Conservation (phyloP, 2,797 vertebrate genomes). For the Falco naumanni region DNA sequence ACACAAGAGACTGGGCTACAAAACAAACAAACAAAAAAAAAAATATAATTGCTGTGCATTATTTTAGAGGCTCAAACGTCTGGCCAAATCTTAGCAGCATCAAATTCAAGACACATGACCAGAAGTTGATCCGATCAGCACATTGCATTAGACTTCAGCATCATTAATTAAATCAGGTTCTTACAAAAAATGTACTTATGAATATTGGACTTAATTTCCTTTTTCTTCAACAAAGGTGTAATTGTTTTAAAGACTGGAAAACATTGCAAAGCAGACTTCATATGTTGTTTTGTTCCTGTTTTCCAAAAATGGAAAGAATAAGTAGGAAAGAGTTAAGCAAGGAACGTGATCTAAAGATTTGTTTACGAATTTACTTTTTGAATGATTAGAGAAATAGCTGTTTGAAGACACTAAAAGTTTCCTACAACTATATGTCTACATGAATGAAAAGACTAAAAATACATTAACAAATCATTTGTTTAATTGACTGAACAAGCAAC, state of each 20-base stretch:
- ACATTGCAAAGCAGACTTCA: background rate
- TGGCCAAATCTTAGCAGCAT: background rate
- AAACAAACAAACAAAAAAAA: conserved; percentile 12
- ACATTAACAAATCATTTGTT: background rate
- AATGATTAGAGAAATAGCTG: background rate
- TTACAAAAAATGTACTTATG: background rate
- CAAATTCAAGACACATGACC: conserved; percentile 15
- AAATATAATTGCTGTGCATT: background rate
- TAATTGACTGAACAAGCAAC: background rate
- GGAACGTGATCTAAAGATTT: background rate
- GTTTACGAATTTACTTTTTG: background rate
- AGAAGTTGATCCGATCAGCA: background rate
- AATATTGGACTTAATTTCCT: background rate
- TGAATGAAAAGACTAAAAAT: background rate
- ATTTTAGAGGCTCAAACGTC: background rate
- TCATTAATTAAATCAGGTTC: background rate
- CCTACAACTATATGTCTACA: background rate
- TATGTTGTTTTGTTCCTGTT: background rate
- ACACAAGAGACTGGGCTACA: background rate
- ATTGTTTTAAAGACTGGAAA: background rate
- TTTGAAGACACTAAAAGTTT: background rate
- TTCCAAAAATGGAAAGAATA: background rate
- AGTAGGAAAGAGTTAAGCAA: background rate
- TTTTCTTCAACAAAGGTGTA: background rate
- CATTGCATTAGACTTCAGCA: background rate